Percentiles rank a stretch among this genome's conserved stretches.
Conservation (phyloP, 2,797 vertebrate species). For the Prionace glauca region DNA sequence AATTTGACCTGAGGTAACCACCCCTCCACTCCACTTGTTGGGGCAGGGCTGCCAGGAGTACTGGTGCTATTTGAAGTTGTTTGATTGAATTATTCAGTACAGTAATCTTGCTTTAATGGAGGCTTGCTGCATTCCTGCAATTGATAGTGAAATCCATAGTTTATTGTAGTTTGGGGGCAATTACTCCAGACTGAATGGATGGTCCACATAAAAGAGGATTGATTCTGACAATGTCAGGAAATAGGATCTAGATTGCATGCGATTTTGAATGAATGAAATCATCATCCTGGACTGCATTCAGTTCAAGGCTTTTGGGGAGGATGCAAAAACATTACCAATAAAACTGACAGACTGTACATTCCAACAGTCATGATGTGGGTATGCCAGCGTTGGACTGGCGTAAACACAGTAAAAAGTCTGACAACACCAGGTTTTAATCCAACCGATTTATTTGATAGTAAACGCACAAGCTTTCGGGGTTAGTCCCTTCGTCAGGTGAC, state of each 20-base stretch:
- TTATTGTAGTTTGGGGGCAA: not conserved
- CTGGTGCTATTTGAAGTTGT: not conserved
- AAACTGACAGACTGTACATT: not conserved
- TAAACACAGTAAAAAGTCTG: too few species aligned
- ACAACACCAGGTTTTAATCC: too few species aligned
- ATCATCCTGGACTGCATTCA: not conserved
- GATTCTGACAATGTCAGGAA: conserved; percentile 7
- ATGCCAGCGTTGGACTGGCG: too few species aligned
- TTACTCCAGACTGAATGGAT: not conserved
- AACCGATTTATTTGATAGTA: too few species aligned
- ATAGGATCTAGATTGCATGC: not conserved
- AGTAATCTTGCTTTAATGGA: not conserved
- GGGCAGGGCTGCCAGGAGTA: not conserved
- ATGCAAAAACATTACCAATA: not conserved
- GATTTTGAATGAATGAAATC: not conserved
- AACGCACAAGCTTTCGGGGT: too few species aligned
- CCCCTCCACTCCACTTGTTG: not conserved
- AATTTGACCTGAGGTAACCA: not conserved
- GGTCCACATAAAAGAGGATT: not conserved
- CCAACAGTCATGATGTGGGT: too few species aligned
- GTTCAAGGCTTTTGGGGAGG: conserved; percentile 1
- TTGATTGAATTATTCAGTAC: not conserved
- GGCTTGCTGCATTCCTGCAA: not conserved
- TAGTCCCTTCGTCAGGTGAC: too few species aligned
- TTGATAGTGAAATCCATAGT: not conserved